Evolutionary conservation across 1,140 invertebrate genomes (phyloP), one percentile per base, ranked within the genome.

Genomic region (Drosophila ananassae): DNA sequence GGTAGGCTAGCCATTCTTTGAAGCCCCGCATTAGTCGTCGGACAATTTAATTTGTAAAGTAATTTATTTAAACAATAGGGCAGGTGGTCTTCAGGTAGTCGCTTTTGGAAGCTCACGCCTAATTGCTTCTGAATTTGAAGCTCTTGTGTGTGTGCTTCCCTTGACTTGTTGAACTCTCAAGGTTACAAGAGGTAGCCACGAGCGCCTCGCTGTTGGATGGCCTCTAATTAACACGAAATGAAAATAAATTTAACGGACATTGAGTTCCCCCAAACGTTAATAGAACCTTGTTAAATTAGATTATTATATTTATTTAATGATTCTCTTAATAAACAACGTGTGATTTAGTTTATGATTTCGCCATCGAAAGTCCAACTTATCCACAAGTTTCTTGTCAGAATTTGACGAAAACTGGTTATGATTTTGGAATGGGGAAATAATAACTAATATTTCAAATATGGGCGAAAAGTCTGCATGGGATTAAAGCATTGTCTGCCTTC

Each of bases 91-190:
- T 59, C 46, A 48, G 61, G 50, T 63, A 37, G 34, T 37, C 34
- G 8, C 55, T 69, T 59, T 85, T 66, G 63, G 37, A 46, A 54
- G 50, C 52, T 37, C 57, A 80, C 73, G 64, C 68, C 75, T 85
- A 85, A 87, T 85, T 87, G 82, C 82, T 82, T 85, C 79, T 61
- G 71, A 73, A 55, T 76, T 75, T 72, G 58, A 52, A 69, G 62
- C 60, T 53, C 51, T 21, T 53, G 61, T 46, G 62, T n/a, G 39
- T 44, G 13, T 12, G 60, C 68, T 87, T 44, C 41, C 41, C 61
- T 73, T 77, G 59, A 34, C 78, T 59, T 76, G 62, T 82, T 89
- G 78, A 87, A 82, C 82, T 82, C 44, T 82, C 82, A 85, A 85
- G 82, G 82, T 82, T 81, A 71, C 57, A 50, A 46, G 32, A 74